phyloP scores from a whole-genome alignment of 1,140 invertebrate genomes.

The Eueides isabella region DNA sequence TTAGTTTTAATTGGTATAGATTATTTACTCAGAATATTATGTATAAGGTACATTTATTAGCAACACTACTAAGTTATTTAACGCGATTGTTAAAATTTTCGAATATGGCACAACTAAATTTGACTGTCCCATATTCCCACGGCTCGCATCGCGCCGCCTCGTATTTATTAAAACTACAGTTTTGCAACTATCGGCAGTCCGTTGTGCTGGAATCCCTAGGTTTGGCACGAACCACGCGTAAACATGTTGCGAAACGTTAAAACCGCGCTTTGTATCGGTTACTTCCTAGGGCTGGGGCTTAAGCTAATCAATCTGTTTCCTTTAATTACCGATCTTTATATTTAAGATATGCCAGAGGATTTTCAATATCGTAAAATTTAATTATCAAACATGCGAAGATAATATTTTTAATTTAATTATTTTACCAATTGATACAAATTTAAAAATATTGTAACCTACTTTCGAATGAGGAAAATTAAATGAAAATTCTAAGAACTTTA shows the following conservation, averaged over 20 bases:
- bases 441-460: not conserved
- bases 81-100: not conserved
- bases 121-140: conserved; percentile 62
- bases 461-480: not conserved
- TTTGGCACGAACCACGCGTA: conserved; percentile 62
- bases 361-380: not conserved
- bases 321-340: not conserved
- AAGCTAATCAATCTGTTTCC: not conserved
- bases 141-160: conserved; percentile 36
- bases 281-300: conserved; percentile 39
- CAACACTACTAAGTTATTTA: not conserved
- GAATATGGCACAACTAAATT: conserved; percentile 40
- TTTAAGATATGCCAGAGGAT: no score
- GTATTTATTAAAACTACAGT: conserved; percentile 16
- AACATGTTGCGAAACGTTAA: conserved; percentile 64
- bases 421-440: not conserved
- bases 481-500: conserved; percentile 12
- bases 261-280: conserved; percentile 54
- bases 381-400: not conserved
- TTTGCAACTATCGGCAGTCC: conserved; percentile 29
- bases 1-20: not conserved
- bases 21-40: not conserved
- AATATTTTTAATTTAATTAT: not conserved
- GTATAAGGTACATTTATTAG: no score
- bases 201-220: conserved; percentile 56